A percentile compares a stretch with the other conserved stretches of the same genome.
These are phyloP conservation scores for Chaenogobius annularis DNA, from an alignment of 2,113 vertebrate genomes.

Conservation along the genomic window DNA sequence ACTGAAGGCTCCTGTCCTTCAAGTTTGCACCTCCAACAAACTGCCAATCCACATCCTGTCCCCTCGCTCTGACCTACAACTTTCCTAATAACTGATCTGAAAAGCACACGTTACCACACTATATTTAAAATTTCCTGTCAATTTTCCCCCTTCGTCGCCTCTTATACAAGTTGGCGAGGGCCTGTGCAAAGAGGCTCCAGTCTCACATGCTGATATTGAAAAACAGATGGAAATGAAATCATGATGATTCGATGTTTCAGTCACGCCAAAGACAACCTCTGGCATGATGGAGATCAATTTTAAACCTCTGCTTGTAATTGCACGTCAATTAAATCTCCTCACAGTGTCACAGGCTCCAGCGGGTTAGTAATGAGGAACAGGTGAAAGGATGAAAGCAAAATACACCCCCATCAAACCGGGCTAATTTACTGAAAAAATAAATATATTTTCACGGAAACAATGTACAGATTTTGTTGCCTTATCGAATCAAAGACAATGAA, in stretches of 20 bases:
- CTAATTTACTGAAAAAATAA: neutral
- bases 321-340: constrained; percentile 34
- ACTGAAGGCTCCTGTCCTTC: constrained; percentile 53
- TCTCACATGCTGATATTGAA: constrained; percentile 69
- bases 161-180: constrained; percentile 66
- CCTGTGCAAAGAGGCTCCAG: constrained; percentile 48
- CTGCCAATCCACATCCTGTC: constrained; percentile 18
- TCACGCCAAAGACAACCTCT: constrained; percentile 68
- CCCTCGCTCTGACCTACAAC: constrained; percentile 30
- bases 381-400: neutral
- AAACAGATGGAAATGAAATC: constrained; percentile 80
- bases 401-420: neutral
- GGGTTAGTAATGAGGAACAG: constrained; percentile 35
- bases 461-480: neutral
- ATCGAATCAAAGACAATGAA: neutral
- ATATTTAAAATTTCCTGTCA: constrained; percentile 61
- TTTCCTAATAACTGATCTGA: constrained; percentile 49
- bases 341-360: neutral
- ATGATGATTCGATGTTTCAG: constrained; percentile 53
- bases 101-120: constrained; percentile 65
- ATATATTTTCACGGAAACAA: neutral
- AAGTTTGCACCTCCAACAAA: constrained; percentile 43
- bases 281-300: constrained; percentile 43
- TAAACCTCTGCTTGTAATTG: constrained; percentile 30
- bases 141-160: constrained; percentile 13